Percentiles rank a stretch among this genome's conserved stretches.
Conservation (phyloP, 2,113 vertebrate species). For the Tragulus kanchil region DNA sequence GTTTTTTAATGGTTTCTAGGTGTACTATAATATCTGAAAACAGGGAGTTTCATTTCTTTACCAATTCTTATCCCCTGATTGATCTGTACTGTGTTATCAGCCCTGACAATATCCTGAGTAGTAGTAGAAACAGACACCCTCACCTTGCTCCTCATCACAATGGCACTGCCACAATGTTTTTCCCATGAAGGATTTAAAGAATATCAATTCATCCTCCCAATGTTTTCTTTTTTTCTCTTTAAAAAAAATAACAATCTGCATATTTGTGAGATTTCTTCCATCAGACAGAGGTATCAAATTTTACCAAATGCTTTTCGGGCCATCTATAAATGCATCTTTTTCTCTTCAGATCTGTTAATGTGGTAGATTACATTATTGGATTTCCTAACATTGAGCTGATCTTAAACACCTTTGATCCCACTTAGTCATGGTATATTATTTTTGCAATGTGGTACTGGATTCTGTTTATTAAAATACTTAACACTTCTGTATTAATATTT, state of each 20-base stretch:
- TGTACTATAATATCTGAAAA: background rate
- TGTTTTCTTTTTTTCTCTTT: background rate
- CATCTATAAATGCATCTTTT: background rate
- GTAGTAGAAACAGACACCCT: background rate
- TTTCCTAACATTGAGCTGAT: background rate
- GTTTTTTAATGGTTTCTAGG: background rate
- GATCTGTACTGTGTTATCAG: background rate
- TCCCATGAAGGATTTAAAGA: slow-evolving; percentile 24
- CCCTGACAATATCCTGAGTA: background rate
- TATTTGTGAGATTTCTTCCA: background rate
- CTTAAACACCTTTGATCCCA: slow-evolving; percentile 3
- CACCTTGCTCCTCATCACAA: background rate
- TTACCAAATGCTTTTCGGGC: background rate
- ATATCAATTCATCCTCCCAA: background rate
- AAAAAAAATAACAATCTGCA: background rate
- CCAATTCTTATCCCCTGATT: background rate
- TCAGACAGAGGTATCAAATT: background rate
- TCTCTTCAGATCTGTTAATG: background rate
- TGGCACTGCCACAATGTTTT: background rate
- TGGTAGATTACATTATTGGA: slow-evolving; percentile 18
- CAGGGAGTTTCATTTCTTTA: background rate
- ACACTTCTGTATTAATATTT: background rate
- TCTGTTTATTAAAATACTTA: slow-evolving; percentile 4
- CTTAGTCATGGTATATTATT: background rate
- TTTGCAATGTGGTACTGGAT: background rate